phyloP scores from a whole-genome alignment of 2,888 invertebrate species.

The Plebejus anna region DNA sequence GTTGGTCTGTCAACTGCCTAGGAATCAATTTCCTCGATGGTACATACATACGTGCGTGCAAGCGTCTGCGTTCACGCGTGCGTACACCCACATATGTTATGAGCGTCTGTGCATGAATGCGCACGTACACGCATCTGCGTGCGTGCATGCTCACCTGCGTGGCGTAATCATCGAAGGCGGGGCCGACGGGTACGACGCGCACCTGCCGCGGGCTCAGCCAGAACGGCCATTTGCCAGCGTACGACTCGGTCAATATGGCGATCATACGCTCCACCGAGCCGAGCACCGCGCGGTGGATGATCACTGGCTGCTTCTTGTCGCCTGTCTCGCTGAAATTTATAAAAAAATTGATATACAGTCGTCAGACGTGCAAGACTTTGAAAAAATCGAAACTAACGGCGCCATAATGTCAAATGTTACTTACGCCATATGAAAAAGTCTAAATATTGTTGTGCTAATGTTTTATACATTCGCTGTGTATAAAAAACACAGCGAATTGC shows the following conservation, averaged over 20 bases:
- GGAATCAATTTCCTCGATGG: too few relatives aligned
- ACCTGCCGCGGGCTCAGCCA: slow-evolving; percentile 98
- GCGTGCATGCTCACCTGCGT: slow-evolving; percentile 75
- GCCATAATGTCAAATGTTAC: too few relatives aligned
- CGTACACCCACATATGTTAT: neutral
- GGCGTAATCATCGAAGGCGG: slow-evolving; percentile 93
- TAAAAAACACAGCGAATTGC: too few relatives aligned
- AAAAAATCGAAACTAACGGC: too few relatives aligned
- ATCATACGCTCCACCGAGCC: slow-evolving; percentile 99
- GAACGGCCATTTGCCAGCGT: slow-evolving; percentile 99
- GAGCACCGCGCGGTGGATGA: slow-evolving; percentile 97
- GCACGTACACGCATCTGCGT: neutral
- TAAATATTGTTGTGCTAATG: too few relatives aligned
- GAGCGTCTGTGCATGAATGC: neutral
- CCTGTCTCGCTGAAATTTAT: slow-evolving; percentile 85
- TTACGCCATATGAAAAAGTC: too few relatives aligned
- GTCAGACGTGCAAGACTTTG: too few relatives aligned
- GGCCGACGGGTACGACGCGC: slow-evolving; percentile 93
- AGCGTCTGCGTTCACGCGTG: neutral
- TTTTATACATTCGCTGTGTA: too few relatives aligned
- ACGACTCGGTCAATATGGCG: slow-evolving; percentile 97
- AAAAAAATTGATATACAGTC: too few relatives aligned
- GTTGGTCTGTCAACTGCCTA: too few relatives aligned
- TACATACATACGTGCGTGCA: neutral
- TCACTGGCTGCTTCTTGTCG: slow-evolving; percentile 96